A percentile compares a stretch with the other conserved stretches of the same genome.
Evolutionary conservation across 2,888 invertebrate species (phyloP).

Genomic region (Acleris literana): DNA sequence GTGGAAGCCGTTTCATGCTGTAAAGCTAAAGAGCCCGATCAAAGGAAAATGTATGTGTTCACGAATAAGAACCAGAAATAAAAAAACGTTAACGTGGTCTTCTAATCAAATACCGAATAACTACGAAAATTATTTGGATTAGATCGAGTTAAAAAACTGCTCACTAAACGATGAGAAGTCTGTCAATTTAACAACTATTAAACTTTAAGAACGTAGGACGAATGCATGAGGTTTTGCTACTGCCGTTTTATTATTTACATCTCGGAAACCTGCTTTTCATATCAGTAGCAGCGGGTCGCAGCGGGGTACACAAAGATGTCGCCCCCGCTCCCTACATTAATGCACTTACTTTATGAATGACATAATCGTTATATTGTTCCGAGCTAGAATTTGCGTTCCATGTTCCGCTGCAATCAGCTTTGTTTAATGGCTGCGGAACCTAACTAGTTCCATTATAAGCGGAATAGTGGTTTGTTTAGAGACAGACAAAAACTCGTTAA

Average conservation of each 20-base stretch:
- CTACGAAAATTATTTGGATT: not conserved
- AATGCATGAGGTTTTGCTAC: conserved; percentile 54
- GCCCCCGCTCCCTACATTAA: conserved; percentile 64
- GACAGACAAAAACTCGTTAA: conserved; percentile 45
- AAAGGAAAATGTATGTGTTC: conserved; percentile 25
- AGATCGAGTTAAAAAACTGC: conserved; percentile 1
- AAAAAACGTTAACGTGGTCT: conserved; percentile 1
- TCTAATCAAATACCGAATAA: conserved; percentile 12
- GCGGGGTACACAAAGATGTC: conserved; percentile 66
- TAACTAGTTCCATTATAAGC: conserved; percentile 48
- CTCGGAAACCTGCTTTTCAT: conserved; percentile 77
- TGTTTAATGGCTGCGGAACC: conserved; percentile 52
- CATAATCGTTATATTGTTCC: conserved; percentile 71
- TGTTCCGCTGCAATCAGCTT: conserved; percentile 58
- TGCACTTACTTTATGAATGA: conserved; percentile 73
- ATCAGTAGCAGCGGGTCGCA: conserved; percentile 71
- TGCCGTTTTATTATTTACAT: conserved; percentile 71
- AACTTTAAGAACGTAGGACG: conserved; percentile 30
- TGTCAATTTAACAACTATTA: conserved; percentile 4
- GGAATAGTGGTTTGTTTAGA: conserved; percentile 47
- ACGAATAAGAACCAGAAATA: conserved; percentile 19
- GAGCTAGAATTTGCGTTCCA: conserved; percentile 60
- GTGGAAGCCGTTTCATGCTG: conserved; percentile 18
- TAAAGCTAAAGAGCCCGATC: conserved; percentile 18
- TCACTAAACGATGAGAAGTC: not conserved